Percentiles rank a stretch among this genome's conserved stretches.
Evolutionary conservation across 2,797 vertebrate genomes (phyloP).

Genomic region (Gallinago solitaria): DNA sequence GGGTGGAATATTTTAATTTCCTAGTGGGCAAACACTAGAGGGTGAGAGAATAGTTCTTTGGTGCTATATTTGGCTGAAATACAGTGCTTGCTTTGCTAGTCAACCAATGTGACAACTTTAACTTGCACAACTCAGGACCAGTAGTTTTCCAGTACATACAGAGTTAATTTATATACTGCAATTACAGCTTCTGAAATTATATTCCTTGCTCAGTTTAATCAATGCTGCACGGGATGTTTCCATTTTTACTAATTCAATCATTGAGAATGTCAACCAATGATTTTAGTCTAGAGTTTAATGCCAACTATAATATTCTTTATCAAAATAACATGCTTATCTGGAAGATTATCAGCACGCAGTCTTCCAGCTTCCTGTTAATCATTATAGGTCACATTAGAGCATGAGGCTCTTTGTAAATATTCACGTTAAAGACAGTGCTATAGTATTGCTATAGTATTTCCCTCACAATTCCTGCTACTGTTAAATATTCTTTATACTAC

Average conservation of each 20-base stretch:
- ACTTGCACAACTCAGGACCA: neutral
- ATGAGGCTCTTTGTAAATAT: neutral
- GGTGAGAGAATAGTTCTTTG: neutral
- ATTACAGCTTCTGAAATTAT: constrained; percentile 36
- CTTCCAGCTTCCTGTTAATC: constrained; percentile 13
- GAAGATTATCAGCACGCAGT: neutral
- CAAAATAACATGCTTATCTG: constrained; percentile 51
- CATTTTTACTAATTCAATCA: constrained; percentile 67
- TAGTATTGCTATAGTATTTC: neutral
- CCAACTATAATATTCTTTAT: constrained; percentile 49
- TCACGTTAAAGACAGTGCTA: neutral
- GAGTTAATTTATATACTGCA: constrained; percentile 3
- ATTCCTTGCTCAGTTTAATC: constrained; percentile 46
- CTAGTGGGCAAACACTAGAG: neutral
- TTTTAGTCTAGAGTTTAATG: constrained; percentile 37
- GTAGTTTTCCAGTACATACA: neutral
- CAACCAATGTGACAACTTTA: neutral
- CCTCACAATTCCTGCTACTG: neutral
- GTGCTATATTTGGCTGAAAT: neutral
- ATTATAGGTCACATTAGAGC: neutral
- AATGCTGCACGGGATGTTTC: constrained; percentile 47
- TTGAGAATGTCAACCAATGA: constrained; percentile 53
- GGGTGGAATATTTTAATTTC: neutral
- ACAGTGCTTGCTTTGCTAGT: neutral
- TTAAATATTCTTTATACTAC: neutral